Conservation (phyloP, 2,888 invertebrate genomes). For the Eupithecia dodoneata region DNA sequence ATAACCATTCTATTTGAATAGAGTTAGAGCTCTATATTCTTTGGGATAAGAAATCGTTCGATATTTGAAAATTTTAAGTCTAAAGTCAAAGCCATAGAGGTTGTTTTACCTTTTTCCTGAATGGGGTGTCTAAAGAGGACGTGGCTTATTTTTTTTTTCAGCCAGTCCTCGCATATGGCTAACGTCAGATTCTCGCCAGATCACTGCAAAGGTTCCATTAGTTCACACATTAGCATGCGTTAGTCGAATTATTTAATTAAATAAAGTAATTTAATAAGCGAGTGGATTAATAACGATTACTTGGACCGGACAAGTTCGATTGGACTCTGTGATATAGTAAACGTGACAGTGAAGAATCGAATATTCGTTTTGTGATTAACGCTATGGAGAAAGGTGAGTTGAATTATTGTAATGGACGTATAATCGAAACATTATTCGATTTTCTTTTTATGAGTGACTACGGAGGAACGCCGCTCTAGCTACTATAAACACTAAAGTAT, state of each 20-base stretch:
- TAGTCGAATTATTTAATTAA: constrained; percentile 83
- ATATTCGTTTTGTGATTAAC: constrained; percentile 41
- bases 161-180: constrained; percentile 67
- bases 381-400: constrained; percentile 76
- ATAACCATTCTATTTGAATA: constrained; percentile 44
- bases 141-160: constrained; percentile 65
- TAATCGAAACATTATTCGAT: constrained; percentile 18
- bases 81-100: constrained; percentile 53
- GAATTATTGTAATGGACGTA: not conserved
- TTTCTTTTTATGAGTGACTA: not conserved
- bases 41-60: constrained; percentile 2
- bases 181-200: constrained; percentile 71
- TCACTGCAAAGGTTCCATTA: constrained; percentile 78
- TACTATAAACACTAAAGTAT: no score
- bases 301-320: constrained; percentile 61
- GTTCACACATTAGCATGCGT: constrained; percentile 82
- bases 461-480: no score
- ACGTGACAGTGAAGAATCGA: constrained; percentile 61
- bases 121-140: constrained; percentile 55
- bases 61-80: constrained; percentile 46
- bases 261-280: constrained; percentile 82
- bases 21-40: constrained; percentile 53
- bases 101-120: constrained; percentile 43
- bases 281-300: constrained; percentile 80
- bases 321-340: constrained; percentile 50